Conservation (phyloP, 2,888 invertebrate genomes). For the Chrysolina haemoptera region DNA sequence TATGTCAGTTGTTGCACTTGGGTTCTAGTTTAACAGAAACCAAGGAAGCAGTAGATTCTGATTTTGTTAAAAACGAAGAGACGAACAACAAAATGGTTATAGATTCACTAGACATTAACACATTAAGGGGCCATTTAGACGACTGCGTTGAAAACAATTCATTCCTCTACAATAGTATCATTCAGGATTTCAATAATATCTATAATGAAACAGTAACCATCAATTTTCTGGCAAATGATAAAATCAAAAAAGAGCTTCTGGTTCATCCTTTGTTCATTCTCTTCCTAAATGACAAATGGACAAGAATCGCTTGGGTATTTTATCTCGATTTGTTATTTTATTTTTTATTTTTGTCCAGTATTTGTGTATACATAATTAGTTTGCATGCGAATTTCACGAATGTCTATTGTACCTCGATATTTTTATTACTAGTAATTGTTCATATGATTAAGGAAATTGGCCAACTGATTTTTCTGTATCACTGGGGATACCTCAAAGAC, state of each 20-base stretch:
- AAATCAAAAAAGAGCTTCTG: constrained; percentile 47
- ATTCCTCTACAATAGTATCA: constrained; percentile 51
- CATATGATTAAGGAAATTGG: constrained; percentile 50
- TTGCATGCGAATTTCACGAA: constrained; percentile 35
- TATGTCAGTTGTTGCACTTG: constrained; percentile 52
- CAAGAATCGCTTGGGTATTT: constrained; percentile 47
- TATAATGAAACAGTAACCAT: constrained; percentile 53
- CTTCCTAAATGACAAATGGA: constrained; percentile 53
- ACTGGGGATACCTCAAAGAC: constrained; percentile 49
- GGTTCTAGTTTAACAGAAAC: constrained; percentile 50
- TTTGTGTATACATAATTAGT: constrained; percentile 50
- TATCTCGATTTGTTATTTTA: constrained; percentile 49
- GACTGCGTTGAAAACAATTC: constrained; percentile 50
- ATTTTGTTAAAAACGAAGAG: constrained; percentile 10
- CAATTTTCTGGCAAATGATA: constrained; percentile 42
- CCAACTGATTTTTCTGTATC: constrained; percentile 49
- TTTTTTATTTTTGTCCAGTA: constrained; percentile 44
- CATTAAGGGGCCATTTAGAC: constrained; percentile 53
- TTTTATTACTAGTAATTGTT: constrained; percentile 41
- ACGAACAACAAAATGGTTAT: constrained; percentile 35
- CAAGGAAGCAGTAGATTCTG: not conserved
- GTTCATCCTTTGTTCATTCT: constrained; percentile 51
- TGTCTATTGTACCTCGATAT: constrained; percentile 29
- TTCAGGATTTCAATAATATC: constrained; percentile 42
- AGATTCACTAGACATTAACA: constrained; percentile 45